Conservation (phyloP, 2,888 invertebrate species). For the Eupithecia subumbrata region DNA sequence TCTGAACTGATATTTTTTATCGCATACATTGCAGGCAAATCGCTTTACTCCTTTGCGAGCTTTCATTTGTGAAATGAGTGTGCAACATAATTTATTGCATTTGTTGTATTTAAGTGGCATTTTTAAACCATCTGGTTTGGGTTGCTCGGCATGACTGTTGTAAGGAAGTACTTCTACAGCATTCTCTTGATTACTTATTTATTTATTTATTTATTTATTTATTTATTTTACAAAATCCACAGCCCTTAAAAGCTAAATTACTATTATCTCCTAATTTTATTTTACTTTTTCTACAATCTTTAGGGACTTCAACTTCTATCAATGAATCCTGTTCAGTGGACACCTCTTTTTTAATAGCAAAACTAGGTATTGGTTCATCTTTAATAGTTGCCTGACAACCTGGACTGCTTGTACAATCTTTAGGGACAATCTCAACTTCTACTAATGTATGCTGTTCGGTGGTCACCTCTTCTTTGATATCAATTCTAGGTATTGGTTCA, state of each 20-base stretch:
- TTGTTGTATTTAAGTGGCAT: background rate
- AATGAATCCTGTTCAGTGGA: background rate
- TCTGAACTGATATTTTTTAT: background rate
- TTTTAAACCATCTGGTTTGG: background rate
- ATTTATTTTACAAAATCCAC: too few relatives aligned
- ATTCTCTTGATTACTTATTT: background rate
- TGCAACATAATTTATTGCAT: conserved; percentile 4
- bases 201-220: too few relatives aligned
- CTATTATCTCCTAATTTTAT: background rate
- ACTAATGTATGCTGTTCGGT: background rate
- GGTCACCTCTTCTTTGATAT: background rate
- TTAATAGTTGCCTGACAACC: background rate
- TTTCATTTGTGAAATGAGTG: background rate
- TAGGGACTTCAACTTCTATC: background rate
- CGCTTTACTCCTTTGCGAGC: background rate
- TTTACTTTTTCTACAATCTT: background rate
- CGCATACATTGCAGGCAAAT: background rate
- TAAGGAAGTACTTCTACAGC: background rate
- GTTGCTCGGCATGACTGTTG: background rate
- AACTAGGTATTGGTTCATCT: background rate
- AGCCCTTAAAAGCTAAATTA: too few relatives aligned
- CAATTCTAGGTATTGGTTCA: background rate
- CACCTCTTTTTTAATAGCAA: background rate
- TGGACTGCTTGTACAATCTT: background rate
- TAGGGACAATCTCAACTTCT: background rate